Base-by-base conservation (phyloP, 2,113 vertebrate genomes). In the Lichenostomus cassidix region DNA sequence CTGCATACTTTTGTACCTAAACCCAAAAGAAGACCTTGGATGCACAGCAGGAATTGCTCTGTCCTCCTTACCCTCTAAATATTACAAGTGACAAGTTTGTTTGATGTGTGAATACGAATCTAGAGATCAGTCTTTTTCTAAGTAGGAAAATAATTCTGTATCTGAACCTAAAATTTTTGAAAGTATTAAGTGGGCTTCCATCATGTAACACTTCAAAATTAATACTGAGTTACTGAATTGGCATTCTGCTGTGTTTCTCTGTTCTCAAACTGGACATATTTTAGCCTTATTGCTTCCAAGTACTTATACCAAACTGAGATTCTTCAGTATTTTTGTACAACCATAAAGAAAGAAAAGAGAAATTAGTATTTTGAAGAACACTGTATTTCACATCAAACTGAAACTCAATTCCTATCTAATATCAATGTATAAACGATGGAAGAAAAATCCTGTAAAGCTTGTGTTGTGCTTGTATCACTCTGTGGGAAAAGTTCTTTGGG, bases 361-460 rank as follows among this genome's bases (percentile, higher is more conserved):
- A 94, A 81, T 53, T 0, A 44, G 3, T 23, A 39, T 91, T 95
- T 63, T 39, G 44, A 81, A 69, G 10, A 64, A 69, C 69, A 87
- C 22, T 73, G 23, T 76, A 73, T 87, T 94, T 96, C 75, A 52
- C 60, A 52, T 69, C 71, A 94, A 90, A 56, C 37, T 67, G 42
- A 85, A 96, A 44, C 14, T 95, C 3, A 29, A 91, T 91, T 94
- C 60, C 33, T 94, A n/a, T 80, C 31, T 88, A 14, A 2, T 35
- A 52, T 71, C 74, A 80, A 7, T 39, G 41, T 62, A 67, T 63
- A 81, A 94, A 88, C 50, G 18, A 83, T 41, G 78, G 41, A 46
- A 86, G 12, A 15, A 87, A 95, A 95, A 70, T 63, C 28, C 55
- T 68, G 6, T 31, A 83, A 41, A 65, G 82, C 44, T 27, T 58